Percentiles rank a stretch among this genome's conserved stretches.
Conservation (phyloP, 2,888 invertebrate species). For the Andrena bicolor region DNA sequence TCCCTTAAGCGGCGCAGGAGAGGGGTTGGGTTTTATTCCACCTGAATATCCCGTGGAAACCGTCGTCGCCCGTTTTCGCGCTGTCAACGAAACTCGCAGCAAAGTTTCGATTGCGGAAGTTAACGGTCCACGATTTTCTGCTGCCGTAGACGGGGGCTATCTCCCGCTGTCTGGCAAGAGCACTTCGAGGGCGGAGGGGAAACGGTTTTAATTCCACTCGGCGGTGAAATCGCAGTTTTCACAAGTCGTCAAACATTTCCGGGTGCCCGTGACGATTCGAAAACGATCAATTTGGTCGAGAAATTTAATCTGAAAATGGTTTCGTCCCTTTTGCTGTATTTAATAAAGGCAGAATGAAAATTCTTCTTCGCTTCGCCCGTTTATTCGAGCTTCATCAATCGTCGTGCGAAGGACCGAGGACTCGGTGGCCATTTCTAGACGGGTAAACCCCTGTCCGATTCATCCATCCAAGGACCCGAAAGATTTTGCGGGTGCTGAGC, state of each 20-base stretch:
- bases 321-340: constrained; percentile 3
- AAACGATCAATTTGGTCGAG: constrained; percentile 9
- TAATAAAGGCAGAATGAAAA: constrained; percentile 11
- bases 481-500: constrained; percentile 48
- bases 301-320: constrained; percentile 13
- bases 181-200: background rate
- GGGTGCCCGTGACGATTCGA: constrained; percentile 32
- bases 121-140: constrained; percentile 17
- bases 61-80: constrained; percentile 17
- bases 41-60: constrained; percentile 8
- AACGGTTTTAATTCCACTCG: constrained; percentile 34
- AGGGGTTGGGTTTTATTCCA: constrained; percentile 6
- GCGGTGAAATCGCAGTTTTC: background rate
- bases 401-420: background rate
- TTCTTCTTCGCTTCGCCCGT: background rate
- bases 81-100: constrained; percentile 30
- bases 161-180: background rate
- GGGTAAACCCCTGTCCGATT: constrained; percentile 36
- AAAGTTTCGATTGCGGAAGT: constrained; percentile 52
- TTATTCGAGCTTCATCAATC: constrained; percentile 30
- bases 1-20: background rate
- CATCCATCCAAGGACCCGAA: constrained; percentile 13
- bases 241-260: constrained; percentile 30
- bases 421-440: constrained; percentile 6
- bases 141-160: background rate